phyloP scores from a whole-genome alignment of 2,113 vertebrate genomes.

The Suricata suricatta region DNA sequence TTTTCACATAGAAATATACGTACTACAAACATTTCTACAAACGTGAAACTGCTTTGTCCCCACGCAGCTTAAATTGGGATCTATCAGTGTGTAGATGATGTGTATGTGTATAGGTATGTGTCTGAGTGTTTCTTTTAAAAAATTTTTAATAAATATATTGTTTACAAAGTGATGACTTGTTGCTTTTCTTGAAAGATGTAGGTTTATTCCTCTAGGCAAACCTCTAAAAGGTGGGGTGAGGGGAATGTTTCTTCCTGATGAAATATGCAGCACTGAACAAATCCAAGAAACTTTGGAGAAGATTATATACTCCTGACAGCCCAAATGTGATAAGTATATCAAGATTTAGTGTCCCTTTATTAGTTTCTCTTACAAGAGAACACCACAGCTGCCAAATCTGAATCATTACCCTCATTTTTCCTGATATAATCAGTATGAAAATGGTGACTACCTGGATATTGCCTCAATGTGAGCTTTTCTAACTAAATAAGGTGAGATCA shows the following conservation, averaged over 20 bases:
- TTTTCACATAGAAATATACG: background rate
- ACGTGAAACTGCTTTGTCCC: background rate
- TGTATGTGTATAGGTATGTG: too few relatives aligned
- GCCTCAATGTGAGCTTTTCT: slow-evolving; percentile 81
- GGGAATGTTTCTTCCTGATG: background rate
- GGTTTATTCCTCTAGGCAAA: background rate
- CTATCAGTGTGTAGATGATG: background rate
- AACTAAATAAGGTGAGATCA: slow-evolving; percentile 81
- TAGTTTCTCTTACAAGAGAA: slow-evolving; percentile 82
- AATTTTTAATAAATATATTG: background rate
- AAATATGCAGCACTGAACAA: slow-evolving; percentile 67
- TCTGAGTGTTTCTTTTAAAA: background rate
- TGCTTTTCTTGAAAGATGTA: background rate
- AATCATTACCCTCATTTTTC: slow-evolving; percentile 87
- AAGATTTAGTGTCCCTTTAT: slow-evolving; percentile 88
- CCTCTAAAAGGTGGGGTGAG: background rate
- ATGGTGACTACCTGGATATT: slow-evolving; percentile 84
- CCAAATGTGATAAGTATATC: slow-evolving; percentile 85
- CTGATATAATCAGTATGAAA: slow-evolving; percentile 85
- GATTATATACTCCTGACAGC: slow-evolving; percentile 82
- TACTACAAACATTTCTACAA: background rate
- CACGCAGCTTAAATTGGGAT: background rate
- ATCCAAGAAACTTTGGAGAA: slow-evolving; percentile 82
- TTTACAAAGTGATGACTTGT: background rate
- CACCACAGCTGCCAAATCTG: slow-evolving; percentile 84